phyloP scores from a whole-genome alignment of 2,797 vertebrate genomes.

The Melanotaenia trifasciata region DNA sequence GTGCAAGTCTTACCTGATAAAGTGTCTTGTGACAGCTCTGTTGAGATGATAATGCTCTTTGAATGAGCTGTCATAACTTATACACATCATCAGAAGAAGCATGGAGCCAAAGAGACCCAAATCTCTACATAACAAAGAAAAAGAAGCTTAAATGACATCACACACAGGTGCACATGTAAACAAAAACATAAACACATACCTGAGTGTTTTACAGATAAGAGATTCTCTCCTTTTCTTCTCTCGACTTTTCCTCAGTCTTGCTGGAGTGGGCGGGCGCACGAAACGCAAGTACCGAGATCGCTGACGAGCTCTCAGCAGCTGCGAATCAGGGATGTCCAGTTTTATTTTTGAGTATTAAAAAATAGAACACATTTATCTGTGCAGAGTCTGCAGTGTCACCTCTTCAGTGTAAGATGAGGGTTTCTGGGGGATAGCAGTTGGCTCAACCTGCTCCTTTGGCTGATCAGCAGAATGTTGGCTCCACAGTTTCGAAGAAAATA shows the following conservation, averaged over 20 bases:
- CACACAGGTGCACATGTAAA: neutral
- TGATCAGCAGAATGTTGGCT: constrained; percentile 8
- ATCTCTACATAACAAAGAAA: constrained; percentile 69
- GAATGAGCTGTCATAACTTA: constrained; percentile 65
- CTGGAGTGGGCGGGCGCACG: constrained; percentile 71
- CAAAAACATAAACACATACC: constrained; percentile 41
- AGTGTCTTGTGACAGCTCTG: constrained; percentile 74
- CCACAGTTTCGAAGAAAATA: constrained; percentile 48
- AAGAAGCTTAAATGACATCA: neutral
- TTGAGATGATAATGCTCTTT: constrained; percentile 73
- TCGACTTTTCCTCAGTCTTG: constrained; percentile 70
- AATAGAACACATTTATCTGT: neutral
- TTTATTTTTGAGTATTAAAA: neutral
- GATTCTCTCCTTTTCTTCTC: constrained; percentile 66
- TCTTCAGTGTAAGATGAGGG: constrained; percentile 57
- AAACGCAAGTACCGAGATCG: constrained; percentile 80
- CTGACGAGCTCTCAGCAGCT: constrained; percentile 81
- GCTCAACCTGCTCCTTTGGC: neutral
- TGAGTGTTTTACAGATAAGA: constrained; percentile 67
- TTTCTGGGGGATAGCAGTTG: constrained; percentile 20
- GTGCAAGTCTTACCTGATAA: constrained; percentile 76
- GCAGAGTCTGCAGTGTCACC: constrained; percentile 64
- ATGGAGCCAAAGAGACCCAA: constrained; percentile 59
- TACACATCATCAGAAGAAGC: constrained; percentile 76
- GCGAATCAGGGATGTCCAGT: constrained; percentile 39